These are phyloP conservation scores for Helicolenus hilgendorfi DNA, from an alignment of 2,797 vertebrate species.

Conservation along the genomic window DNA sequence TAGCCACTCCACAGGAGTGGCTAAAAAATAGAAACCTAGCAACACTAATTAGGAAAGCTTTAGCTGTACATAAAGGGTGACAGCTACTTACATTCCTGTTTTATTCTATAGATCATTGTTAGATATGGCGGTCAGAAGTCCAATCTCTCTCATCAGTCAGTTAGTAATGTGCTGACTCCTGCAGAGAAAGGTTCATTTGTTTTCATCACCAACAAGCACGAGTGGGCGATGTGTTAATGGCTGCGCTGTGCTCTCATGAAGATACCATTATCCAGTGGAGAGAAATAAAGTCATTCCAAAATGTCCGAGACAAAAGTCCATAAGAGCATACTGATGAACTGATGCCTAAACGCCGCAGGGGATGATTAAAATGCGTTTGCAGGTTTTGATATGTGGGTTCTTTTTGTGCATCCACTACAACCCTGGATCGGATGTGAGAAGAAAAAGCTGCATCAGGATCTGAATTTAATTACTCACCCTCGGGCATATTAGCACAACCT, in stretches of 20 bases:
- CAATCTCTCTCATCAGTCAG: neutral
- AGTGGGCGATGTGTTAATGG: constrained; percentile 36
- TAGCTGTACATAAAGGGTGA: neutral
- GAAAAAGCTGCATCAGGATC: neutral
- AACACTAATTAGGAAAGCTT: neutral
- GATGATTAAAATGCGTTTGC: neutral
- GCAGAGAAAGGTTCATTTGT: constrained; percentile 38
- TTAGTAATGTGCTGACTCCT: constrained; percentile 23
- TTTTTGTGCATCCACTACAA: neutral
- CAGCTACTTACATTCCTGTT: neutral
- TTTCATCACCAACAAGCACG: constrained; percentile 34
- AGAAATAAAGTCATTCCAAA: neutral
- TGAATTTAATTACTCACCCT: constrained; percentile 22
- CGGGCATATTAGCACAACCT: neutral
- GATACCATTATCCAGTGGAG: neutral
- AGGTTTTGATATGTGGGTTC: neutral
- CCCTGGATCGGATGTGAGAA: neutral
- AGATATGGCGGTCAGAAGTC: neutral
- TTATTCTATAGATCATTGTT: neutral
- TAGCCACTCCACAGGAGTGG: neutral
- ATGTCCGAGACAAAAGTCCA: neutral
- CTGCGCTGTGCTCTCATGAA: constrained; percentile 9
- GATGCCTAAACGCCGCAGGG: neutral
- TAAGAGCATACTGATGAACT: neutral
- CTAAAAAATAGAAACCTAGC: neutral